phyloP scores from a whole-genome alignment of 1,140 invertebrate genomes.

The Capitella teleta region DNA sequence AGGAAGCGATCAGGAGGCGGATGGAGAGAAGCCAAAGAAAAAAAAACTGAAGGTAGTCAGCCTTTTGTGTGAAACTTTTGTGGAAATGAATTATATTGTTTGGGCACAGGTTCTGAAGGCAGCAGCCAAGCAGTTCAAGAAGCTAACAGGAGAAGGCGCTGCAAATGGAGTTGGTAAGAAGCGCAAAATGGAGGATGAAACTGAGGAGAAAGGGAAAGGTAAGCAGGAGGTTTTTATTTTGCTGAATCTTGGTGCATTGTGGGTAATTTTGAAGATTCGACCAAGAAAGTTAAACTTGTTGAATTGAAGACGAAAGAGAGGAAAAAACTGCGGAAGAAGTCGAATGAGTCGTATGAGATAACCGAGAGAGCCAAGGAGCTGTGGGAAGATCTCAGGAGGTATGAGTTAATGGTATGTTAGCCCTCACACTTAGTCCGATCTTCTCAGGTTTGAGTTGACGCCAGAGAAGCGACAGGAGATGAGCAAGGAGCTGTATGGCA shows the following conservation, averaged over 20 bases:
- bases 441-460: slow-evolving; percentile 30
- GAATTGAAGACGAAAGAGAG: slow-evolving; percentile 31
- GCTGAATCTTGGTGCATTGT: slow-evolving; percentile 5
- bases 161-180: not conserved
- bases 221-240: slow-evolving; percentile 21
- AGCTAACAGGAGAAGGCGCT: slow-evolving; percentile 19
- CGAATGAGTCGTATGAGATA: slow-evolving; percentile 47
- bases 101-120: slow-evolving; percentile 17
- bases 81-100: slow-evolving; percentile 2
- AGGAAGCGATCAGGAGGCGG: slow-evolving; percentile 30
- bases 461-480: slow-evolving; percentile 54
- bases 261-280: not conserved
- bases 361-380: slow-evolving; percentile 61
- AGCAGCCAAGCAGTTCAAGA: slow-evolving; percentile 16
- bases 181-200: slow-evolving; percentile 7
- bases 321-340: slow-evolving; percentile 28
- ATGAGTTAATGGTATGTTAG: not conserved
- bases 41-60: slow-evolving; percentile 8
- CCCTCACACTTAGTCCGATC: not conserved
- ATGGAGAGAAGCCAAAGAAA: slow-evolving; percentile 1
- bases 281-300: slow-evolving; percentile 27
- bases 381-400: slow-evolving; percentile 54
- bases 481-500: slow-evolving; percentile 56
- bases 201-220: slow-evolving; percentile 17
- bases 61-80: not conserved